Conservation (phyloP, 2,797 vertebrate genomes). For the Lophotriccus pileatus region DNA sequence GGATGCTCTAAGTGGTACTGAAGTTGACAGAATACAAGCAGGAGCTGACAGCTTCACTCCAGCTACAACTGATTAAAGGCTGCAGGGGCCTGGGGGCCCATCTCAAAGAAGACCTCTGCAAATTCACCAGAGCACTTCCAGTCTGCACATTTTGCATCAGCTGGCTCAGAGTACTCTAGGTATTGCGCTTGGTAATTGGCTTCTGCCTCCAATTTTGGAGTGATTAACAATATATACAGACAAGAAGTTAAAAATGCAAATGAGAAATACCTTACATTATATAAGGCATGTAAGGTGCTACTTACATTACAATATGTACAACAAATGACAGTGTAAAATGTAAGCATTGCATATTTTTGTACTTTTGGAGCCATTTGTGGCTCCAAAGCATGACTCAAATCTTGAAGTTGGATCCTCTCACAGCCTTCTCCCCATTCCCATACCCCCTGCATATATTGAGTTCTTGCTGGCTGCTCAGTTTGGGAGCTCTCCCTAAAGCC, state of each 20-base stretch:
- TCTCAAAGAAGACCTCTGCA: slow-evolving; percentile 21
- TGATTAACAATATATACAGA: not conserved
- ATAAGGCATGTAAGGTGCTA: too few species aligned
- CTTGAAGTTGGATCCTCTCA: not conserved
- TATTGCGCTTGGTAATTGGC: not conserved
- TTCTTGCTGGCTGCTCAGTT: not conserved
- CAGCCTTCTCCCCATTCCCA: not conserved
- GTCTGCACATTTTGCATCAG: not conserved
- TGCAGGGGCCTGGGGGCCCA: slow-evolving; percentile 47
- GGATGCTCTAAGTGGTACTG: slow-evolving; percentile 63
- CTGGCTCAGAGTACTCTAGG: not conserved
- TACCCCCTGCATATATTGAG: rapidly evolving
- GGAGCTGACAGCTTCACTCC: slow-evolving; percentile 69
- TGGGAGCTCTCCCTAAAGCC: not conserved
- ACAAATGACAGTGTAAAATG: not conserved
- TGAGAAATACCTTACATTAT: not conserved
- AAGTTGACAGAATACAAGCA: slow-evolving; percentile 68
- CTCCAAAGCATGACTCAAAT: not conserved
- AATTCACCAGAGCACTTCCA: slow-evolving; percentile 13
- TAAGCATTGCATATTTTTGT: not conserved
- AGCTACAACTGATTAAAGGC: slow-evolving; percentile 71
- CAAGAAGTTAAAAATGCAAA: not conserved
- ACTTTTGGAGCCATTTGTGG: not conserved
- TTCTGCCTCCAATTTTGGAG: not conserved
- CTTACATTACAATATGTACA: not conserved